Base-by-base conservation (phyloP, 2,113 vertebrate species). In the Pygoscelis adeliae region DNA sequence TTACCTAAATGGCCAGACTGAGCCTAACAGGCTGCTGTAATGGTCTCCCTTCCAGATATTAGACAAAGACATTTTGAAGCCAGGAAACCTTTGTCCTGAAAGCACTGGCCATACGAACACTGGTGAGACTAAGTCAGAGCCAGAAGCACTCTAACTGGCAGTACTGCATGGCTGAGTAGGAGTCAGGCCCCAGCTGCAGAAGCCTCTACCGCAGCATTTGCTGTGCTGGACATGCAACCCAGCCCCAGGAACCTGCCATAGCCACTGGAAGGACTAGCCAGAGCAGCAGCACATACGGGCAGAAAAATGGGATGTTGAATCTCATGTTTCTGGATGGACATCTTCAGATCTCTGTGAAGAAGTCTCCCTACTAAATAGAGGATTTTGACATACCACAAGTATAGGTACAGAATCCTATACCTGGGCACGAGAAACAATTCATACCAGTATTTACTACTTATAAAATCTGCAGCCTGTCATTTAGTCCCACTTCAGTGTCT, bases 141-240 rank as follows among this genome's bases (percentile, higher is more conserved):
- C 80, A 71, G 63, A 69, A 94, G 46, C 0, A 6, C 62, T 71
- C n/a, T 4, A 4, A 3, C 30, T 55, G 74, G 27, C 4, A 1
- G 30, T 3, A 23, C 70, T 72, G 36, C 12, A n/a, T 0, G 3
- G 32, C 17, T 7, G 1, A 76, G 69, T 1, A 36, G n/a, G n/a
- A 83, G 69, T 19, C 83, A 59, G 56, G 73, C 9, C 53, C 3
- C 73, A 55, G 71, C 53, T 58, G n/a, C 44, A 46, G 59, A 63
- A 91, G n/a, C 44, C 61, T 82, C 52, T 18, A 59, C 20, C 4
- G 1, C 2, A 56, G 87, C 46, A 46, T 27, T 9, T 27, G 21
- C 82, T 80, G 66, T 36, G 71, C 53, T 69, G 86, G 58, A 80
- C 40, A 47, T 36, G 30, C 25, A 36, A 20, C 46, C 34, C 0